Base-by-base conservation (phyloP, 2,888 invertebrate species). In the Caenorhabditis sp. region DNA sequence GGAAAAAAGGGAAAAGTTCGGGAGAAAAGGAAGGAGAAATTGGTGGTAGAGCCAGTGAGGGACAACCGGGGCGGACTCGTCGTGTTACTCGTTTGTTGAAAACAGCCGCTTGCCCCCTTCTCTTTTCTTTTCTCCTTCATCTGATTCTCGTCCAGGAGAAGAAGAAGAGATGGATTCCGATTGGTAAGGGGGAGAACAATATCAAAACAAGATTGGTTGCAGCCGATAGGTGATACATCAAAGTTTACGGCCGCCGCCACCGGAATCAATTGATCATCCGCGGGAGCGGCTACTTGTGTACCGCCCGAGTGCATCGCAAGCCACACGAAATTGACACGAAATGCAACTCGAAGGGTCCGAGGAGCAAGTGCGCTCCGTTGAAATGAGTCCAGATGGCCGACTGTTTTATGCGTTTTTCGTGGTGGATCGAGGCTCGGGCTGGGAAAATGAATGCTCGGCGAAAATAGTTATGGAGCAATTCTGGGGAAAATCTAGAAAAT, bases 51-150 rank as follows among this genome's bases (percentile, higher is more conserved):
- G n/a, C n/a, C n/a, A n/a, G n/a, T n/a, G n/a, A n/a, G n/a, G n/a
- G n/a, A n/a, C n/a, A n/a, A n/a, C n/a, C n/a, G n/a, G n/a, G n/a
- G n/a, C n/a, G 18, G 2, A 13, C 40, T 13, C 18, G 64, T 64
- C 51, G 64, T 64, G 28, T 64, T 64, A 53, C 65, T 65, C 50
- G 50, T 50, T 47, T 64, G 64, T 64, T 53, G 40, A 65, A 65
- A 65, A 65, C 65, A 65, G 51, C 51, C 51, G 51, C 13, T 64
- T 64, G 32, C 6, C 15, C 40, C 15, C 8, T 5, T 47, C 9
- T 3, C 11, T 47, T 9, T 18, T 47, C 18, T 3, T 4, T 18
- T 47, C 47, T 47, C 11, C 9, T 20, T 4, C n/a, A 9, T 47
- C 18, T 18, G 47, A 40, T 40, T 40, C 40, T 32, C 32, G 32